Percentiles rank a stretch among this genome's conserved stretches.
phyloP scores from a whole-genome alignment of 2,888 invertebrate genomes.

The Linnaemya vulpina region DNA sequence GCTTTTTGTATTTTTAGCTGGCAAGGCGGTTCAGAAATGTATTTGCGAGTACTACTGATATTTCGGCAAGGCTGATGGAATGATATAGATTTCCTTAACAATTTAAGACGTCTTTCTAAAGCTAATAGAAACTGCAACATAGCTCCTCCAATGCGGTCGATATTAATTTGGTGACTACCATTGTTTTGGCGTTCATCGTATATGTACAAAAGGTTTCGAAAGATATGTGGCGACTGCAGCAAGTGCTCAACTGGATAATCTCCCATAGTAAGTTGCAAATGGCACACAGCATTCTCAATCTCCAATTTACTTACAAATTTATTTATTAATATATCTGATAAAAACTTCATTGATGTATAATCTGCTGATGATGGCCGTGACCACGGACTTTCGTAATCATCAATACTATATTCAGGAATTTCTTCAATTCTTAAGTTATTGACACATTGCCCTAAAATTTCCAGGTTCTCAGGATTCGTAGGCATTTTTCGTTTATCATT shows the following conservation, averaged over 20 bases:
- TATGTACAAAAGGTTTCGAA: slow-evolving; percentile 76
- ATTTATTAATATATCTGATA: slow-evolving; percentile 75
- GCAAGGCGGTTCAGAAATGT: background rate
- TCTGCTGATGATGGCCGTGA: slow-evolving; percentile 76
- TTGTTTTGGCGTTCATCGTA: slow-evolving; percentile 71
- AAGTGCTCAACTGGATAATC: slow-evolving; percentile 82
- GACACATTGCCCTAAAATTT: slow-evolving; percentile 34
- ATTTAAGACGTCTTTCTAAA: slow-evolving; percentile 74
- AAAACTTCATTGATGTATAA: slow-evolving; percentile 76
- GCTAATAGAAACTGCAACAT: slow-evolving; percentile 74
- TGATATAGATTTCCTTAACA: slow-evolving; percentile 70
- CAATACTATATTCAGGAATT: background rate
- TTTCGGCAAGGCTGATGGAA: slow-evolving; percentile 10
- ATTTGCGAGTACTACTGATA: background rate
- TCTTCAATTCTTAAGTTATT: slow-evolving; percentile 6
- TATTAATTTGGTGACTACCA: slow-evolving; percentile 21
- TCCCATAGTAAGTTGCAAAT: slow-evolving; percentile 77
- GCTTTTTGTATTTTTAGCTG: slow-evolving; percentile 76
- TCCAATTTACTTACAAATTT: slow-evolving; percentile 68
- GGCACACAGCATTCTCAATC: slow-evolving; percentile 76
- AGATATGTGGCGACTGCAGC: slow-evolving; percentile 81
- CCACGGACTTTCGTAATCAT: slow-evolving; percentile 80
- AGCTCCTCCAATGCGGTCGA: slow-evolving; percentile 74
- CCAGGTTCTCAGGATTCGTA: slow-evolving; percentile 46
- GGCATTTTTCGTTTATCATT: slow-evolving; percentile 1